A percentile compares a stretch with the other conserved stretches of the same genome.
phyloP scores from a whole-genome alignment of 2,888 invertebrate genomes.

The Trissolcus brochymenae region DNA sequence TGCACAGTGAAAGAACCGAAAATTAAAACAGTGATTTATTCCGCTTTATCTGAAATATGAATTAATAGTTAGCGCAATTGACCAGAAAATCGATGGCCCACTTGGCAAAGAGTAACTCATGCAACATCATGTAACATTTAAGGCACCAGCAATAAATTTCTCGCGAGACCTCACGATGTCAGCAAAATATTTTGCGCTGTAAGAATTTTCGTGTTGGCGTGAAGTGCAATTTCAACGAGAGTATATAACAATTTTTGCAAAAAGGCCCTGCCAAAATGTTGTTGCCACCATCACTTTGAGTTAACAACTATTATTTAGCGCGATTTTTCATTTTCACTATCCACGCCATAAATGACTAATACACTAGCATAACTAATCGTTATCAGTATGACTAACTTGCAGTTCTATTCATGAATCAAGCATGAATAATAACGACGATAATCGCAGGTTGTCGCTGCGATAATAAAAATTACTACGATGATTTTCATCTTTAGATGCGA shows the following conservation, averaged over 20 bases:
- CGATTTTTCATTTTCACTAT: background rate
- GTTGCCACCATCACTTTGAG: background rate
- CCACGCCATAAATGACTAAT: conserved; percentile 11
- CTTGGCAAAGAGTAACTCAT: conserved; percentile 9
- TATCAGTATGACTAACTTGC: conserved; percentile 18
- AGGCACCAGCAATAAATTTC: background rate
- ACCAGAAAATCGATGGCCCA: conserved; percentile 7
- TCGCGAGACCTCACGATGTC: background rate
- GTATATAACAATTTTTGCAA: background rate
- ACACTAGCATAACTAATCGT: conserved; percentile 20
- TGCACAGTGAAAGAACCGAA: no score
- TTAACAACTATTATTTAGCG: background rate
- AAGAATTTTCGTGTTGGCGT: background rate
- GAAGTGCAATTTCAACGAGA: background rate
- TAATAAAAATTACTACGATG: conserved; percentile 8
- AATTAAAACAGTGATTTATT: background rate
- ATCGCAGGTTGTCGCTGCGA: conserved; percentile 9
- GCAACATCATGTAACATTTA: conserved; percentile 10
- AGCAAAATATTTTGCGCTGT: conserved; percentile 4
- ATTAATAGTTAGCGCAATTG: conserved; percentile 3
- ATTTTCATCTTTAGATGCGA: no score
- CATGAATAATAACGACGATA: conserved; percentile 17
- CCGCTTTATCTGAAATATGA: background rate
- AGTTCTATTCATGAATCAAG: conserved; percentile 18
- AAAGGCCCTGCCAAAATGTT: background rate